These are phyloP conservation scores for Xenops minutus DNA, from an alignment of 2,797 vertebrate genomes.

Conservation along the genomic window DNA sequence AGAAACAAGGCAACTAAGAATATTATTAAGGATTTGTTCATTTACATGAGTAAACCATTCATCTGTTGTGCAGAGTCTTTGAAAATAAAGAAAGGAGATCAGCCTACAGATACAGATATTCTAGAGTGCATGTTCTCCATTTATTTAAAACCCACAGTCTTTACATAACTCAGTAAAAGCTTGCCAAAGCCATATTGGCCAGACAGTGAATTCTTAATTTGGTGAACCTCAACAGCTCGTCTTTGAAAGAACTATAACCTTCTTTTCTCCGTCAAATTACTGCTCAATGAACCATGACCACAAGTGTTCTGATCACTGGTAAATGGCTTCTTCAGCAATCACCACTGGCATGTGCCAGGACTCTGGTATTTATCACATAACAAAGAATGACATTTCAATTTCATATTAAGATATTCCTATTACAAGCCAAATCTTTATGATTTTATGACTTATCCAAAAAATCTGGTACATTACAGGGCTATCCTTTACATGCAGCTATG, in stretches of 20 bases:
- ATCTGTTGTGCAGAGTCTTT: not conserved
- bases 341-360: not conserved
- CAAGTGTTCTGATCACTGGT: slow-evolving; percentile 13
- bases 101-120: not conserved
- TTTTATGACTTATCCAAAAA: not conserved
- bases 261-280: slow-evolving; percentile 62
- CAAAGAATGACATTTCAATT: not conserved
- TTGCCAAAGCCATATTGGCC: not conserved
- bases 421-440: not conserved
- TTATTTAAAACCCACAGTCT: slow-evolving; percentile 13
- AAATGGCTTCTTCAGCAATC: slow-evolving; percentile 25
- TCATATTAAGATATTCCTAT: not conserved
- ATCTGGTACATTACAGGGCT: not conserved
- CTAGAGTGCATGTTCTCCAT: not conserved
- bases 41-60: not conserved
- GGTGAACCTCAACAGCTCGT: not conserved
- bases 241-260: slow-evolving; percentile 37
- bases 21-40: not conserved
- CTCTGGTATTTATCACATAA: not conserved
- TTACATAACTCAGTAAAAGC: slow-evolving; percentile 2
- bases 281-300: slow-evolving; percentile 9
- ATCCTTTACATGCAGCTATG: not conserved
- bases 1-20: not conserved
- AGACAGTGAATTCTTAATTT: not conserved
- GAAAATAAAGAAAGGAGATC: not conserved